These are phyloP conservation scores for Colistium nudipinnis DNA, from an alignment of 2,113 vertebrate genomes.

Conservation along the genomic window DNA sequence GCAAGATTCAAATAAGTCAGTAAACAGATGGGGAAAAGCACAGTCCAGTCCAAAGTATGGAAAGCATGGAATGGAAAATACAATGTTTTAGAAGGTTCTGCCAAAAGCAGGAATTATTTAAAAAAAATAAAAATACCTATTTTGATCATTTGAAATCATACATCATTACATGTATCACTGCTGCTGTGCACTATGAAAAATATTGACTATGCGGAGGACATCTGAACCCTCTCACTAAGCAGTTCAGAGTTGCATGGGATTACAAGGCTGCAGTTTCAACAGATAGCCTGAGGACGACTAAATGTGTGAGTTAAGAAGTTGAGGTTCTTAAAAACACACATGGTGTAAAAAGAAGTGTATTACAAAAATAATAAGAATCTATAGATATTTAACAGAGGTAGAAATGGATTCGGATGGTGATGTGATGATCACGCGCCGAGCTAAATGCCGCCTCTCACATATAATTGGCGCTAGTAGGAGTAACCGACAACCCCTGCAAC, in stretches of 20 bases:
- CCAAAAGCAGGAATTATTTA: not conserved
- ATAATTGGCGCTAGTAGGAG: not conserved
- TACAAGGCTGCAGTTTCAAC: no score
- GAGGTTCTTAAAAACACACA: no score
- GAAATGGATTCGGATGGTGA: not conserved
- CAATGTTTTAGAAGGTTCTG: not conserved
- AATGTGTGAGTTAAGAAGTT: not conserved
- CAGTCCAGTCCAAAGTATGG: no score
- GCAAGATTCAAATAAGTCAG: not conserved
- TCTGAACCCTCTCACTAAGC: not conserved
- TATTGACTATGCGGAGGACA: not conserved
- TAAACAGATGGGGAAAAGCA: no score
- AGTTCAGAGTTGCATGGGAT: not conserved
- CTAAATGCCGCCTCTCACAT: not conserved
- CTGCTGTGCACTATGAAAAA: not conserved
- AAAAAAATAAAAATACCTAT: no score
- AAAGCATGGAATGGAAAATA: not conserved
- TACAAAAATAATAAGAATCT: no score
- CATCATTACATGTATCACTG: not conserved
- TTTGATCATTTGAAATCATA: no score
- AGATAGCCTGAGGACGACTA: no score
- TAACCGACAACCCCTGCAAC: not conserved
- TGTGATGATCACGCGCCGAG: not conserved
- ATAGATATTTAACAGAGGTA: not conserved
- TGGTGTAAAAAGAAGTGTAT: no score